Conservation (phyloP, 2,888 invertebrate species). For the Pammene aurita region DNA sequence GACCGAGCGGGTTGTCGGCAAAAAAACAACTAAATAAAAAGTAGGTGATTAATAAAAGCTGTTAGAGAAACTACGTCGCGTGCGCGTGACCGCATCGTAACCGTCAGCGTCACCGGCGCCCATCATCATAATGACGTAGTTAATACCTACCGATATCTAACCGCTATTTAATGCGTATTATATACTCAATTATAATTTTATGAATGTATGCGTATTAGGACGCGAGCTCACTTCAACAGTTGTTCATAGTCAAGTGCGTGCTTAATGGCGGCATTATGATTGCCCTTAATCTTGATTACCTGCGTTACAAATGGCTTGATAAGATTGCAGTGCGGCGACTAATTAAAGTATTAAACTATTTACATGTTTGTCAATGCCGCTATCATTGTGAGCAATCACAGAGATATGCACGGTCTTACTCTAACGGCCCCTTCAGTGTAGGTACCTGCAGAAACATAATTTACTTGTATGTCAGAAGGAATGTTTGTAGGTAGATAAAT, state of each 20-base stretch:
- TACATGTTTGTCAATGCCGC: slow-evolving; percentile 26
- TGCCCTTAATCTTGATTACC: slow-evolving; percentile 35
- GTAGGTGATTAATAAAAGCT: slow-evolving; percentile 5
- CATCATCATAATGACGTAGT: no score
- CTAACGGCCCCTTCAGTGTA: neutral
- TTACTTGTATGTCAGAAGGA: no score
- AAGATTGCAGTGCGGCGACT: slow-evolving; percentile 22
- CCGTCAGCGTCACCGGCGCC: no score
- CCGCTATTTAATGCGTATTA: no score
- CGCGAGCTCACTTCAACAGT: slow-evolving; percentile 5
- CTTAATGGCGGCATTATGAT: slow-evolving; percentile 12
- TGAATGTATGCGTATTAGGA: no score
- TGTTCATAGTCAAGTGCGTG: slow-evolving; percentile 1
- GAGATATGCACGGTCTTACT: no score
- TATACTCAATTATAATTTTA: no score
- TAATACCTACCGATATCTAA: no score
- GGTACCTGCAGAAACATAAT: no score
- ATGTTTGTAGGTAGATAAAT: neutral
- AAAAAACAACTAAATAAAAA: slow-evolving; percentile 5
- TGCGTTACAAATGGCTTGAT: slow-evolving; percentile 32
- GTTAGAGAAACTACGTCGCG: slow-evolving; percentile 7
- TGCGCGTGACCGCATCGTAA: neutral
- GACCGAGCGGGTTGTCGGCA: neutral
- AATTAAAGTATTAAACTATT: slow-evolving; percentile 36
- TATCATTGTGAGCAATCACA: neutral